Percentiles rank a stretch among this genome's conserved stretches.
These are phyloP conservation scores for Nycticorax nycticorax DNA, from an alignment of 2,113 vertebrate genomes.

Conservation along the genomic window DNA sequence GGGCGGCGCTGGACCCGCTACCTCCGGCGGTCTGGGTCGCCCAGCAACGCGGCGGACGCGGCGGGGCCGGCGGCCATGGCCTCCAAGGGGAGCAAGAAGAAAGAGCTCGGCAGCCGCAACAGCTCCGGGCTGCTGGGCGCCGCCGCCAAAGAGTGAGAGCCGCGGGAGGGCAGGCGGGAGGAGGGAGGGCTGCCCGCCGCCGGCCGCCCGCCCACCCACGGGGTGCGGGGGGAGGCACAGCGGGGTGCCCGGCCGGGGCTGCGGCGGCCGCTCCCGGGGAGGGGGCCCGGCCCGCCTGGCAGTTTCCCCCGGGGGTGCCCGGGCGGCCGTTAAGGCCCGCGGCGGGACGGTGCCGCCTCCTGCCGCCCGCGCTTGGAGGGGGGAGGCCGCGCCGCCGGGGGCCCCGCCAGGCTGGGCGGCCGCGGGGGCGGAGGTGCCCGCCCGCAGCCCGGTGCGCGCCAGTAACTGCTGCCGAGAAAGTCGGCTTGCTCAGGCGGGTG, in stretches of 20 bases:
- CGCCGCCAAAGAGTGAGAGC: slow-evolving; percentile 13
- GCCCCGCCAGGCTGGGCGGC: too few relatives aligned
- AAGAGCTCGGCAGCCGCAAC: neutral
- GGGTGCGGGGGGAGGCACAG: too few relatives aligned
- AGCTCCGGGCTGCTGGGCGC: neutral
- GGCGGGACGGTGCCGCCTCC: neutral
- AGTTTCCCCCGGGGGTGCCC: too few relatives aligned
- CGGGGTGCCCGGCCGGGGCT: neutral
- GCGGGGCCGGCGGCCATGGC: neutral
- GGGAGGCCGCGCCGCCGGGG: too few relatives aligned
- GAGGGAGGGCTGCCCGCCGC: neutral
- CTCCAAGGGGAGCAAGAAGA: slow-evolving; percentile 20
- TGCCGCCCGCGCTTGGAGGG: neutral
- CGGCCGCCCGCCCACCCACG: too few relatives aligned
- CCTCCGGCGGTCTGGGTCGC: neutral
- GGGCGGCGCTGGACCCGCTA: neutral
- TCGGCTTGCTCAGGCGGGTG: rapidly evolving
- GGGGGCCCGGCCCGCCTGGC: too few relatives aligned
- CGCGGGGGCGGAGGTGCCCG: too few relatives aligned
- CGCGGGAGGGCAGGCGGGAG: neutral
- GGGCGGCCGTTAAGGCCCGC: neutral
- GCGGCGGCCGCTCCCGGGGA: neutral
- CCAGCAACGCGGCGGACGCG: slow-evolving; percentile 46
- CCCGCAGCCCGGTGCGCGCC: rapidly evolving
- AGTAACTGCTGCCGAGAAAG: rapidly evolving